Conservation (phyloP, 1,140 invertebrate genomes). For the Calliopsis andreniformis region DNA sequence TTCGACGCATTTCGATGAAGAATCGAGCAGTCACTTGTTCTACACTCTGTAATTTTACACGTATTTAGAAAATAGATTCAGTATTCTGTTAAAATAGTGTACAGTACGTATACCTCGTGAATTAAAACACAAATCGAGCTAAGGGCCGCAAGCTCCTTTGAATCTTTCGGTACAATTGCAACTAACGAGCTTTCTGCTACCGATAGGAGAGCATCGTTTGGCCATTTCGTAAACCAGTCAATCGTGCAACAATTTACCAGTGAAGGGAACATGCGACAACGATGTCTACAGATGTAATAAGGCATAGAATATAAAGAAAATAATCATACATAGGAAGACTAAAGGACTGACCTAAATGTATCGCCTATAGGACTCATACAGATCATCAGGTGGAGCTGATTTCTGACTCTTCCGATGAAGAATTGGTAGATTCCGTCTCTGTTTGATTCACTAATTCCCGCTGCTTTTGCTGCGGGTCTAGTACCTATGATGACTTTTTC, state of each 20-base stretch:
- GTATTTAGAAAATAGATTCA: conserved; percentile 6
- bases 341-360: conserved; percentile 85
- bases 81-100: not conserved
- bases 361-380: conserved; percentile 95
- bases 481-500: conserved; percentile 90
- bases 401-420: conserved; percentile 90
- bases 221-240: conserved; percentile 96
- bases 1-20: conserved; percentile 90
- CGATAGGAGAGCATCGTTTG: conserved; percentile 91
- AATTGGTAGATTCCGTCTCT: conserved; percentile 91
- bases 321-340: no score
- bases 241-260: conserved; percentile 97
- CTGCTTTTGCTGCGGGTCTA: conserved; percentile 86
- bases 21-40: conserved; percentile 88
- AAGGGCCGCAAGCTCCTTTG: conserved; percentile 81
- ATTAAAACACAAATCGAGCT: conserved; percentile 88
- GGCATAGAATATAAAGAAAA: no score
- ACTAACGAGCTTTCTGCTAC: conserved; percentile 86
- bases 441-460: conserved; percentile 85
- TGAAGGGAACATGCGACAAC: conserved; percentile 94
- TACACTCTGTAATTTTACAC: conserved; percentile 83
- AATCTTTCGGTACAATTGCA: conserved; percentile 76
- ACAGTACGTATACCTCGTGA: conserved; percentile 83
- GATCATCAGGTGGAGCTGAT: conserved; percentile 91
- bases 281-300: conserved; percentile 80